A percentile compares a stretch with the other conserved stretches of the same genome.
Evolutionary conservation across 2,113 vertebrate genomes (phyloP).

Genomic region (Forbesichthys agassizii): DNA sequence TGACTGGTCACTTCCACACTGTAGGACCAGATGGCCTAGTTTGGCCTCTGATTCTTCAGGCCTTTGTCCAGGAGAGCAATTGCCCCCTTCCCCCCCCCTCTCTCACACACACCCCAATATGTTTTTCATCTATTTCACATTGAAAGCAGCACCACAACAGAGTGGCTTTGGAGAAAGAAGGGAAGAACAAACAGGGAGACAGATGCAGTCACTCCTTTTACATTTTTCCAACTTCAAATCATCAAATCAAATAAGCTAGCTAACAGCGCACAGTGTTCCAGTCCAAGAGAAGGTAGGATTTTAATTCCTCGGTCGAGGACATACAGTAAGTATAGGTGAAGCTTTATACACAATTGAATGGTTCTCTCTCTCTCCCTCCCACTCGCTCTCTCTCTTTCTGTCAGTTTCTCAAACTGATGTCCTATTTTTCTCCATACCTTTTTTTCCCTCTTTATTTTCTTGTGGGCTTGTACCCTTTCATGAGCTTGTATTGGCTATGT

Average conservation of each 20-base stretch:
- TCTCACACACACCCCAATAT: not conserved
- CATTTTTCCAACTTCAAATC: no score
- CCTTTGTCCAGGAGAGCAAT: slow-evolving; percentile 38
- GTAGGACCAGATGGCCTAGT: slow-evolving; percentile 61
- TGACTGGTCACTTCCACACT: slow-evolving; percentile 59
- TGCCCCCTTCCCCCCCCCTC: not conserved
- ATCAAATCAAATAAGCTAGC: no score
- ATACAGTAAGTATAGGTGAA: not conserved
- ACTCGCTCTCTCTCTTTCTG: not conserved
- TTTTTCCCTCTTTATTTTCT: not conserved
- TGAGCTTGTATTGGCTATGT: slow-evolving; percentile 53
- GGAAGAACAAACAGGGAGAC: no score
- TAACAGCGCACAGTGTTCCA: no score
- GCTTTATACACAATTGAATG: no score
- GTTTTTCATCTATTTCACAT: not conserved
- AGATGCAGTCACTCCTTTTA: no score
- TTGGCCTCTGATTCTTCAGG: slow-evolving; percentile 53
- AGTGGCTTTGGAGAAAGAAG: no score
- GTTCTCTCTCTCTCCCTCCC: not conserved
- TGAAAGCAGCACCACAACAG: not conserved
- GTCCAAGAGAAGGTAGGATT: no score
- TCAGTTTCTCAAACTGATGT: no score
- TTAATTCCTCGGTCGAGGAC: slow-evolving; percentile 1
- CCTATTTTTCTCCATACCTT: no score
- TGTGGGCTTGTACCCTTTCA: slow-evolving; percentile 28